phyloP scores from a whole-genome alignment of 2,888 invertebrate genomes.

The Pyralis farinalis region DNA sequence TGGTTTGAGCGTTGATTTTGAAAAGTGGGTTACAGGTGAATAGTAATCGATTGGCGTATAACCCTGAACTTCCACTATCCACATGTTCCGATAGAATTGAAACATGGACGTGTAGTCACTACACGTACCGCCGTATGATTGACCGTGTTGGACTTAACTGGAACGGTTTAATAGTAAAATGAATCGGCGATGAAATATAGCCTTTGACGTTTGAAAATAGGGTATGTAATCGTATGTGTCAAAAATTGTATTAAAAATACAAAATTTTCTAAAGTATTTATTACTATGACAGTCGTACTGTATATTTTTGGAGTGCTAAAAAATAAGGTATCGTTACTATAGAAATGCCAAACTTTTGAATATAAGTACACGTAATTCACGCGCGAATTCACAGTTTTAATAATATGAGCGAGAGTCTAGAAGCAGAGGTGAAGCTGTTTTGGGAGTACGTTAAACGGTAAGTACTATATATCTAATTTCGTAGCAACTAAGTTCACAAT shows the following conservation, averaged over 20 bases:
- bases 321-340: background rate
- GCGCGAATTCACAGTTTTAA: no score
- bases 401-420: conserved; percentile 49
- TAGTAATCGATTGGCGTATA: conserved; percentile 62
- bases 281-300: no score
- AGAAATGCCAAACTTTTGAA: background rate
- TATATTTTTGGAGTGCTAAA: background rate
- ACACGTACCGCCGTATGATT: conserved; percentile 32
- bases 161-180: conserved; percentile 7
- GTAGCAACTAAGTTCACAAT: no score
- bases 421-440: conserved; percentile 64
- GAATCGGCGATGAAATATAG: background rate
- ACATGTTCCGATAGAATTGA: conserved; percentile 34
- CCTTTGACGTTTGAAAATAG: background rate
- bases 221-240: background rate
- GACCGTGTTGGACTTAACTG: conserved; percentile 26
- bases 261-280: background rate
- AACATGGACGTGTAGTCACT: conserved; percentile 41
- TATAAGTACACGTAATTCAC: no score
- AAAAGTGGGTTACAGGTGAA: conserved; percentile 30
- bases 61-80: conserved; percentile 61
- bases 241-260: background rate
- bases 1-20: conserved; percentile 12
- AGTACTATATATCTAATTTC: conserved; percentile 25
- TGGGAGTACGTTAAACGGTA: conserved; percentile 75